Base-by-base conservation (phyloP, 2,797 vertebrate species). In the Oreochromis mossambicus region DNA sequence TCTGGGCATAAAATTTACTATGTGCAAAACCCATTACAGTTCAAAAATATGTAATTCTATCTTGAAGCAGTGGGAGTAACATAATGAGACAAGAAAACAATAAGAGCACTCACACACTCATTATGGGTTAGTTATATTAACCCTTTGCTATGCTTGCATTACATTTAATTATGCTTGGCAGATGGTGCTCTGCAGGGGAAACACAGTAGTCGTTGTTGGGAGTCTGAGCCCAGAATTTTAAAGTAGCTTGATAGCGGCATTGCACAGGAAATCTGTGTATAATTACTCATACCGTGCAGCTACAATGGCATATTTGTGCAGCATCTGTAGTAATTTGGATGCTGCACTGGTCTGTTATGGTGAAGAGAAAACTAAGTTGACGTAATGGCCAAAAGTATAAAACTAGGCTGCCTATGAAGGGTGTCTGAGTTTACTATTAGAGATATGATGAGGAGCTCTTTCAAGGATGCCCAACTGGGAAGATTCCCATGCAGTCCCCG, bases 41-140 rank as follows among this genome's bases (percentile, higher is more conserved):
- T 84, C 12, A 73, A 79, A 87, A 77, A 43, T 83, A 54, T 83
- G 46, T 70, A 66, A 75, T 29, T 84, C 7, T 66, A 51, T 81
- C 46, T 80, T 77, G 46, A 80, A 81, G 48, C 46, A 32, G 26
- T 75, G 70, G 70, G 70, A 75, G 70, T 75, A 75, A 75, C 70
- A 34, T 75, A 75, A 75, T 55, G 82, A 79, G 77, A 86, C 43
- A 83, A 26, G 29, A 56, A 84, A 61, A 79, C 81, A 80, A 89
- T 82, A 86, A 82, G 38, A 15, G n/a, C 77, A 78, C 43, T 75
- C 43, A 73, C 50, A 63, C 76, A 26, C 77, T 77, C 78, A 70
- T 79, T 79, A 84, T 80, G 80, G 75, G 48, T 15, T 73, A 29
- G 50, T 87, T 76, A 70, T 90, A 82, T 89, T 81, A 90, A 91